Percentiles rank a stretch among this genome's conserved stretches.
These are phyloP conservation scores for Trididemnum clinides DNA, from an alignment of 23 tunicate genomes.

Conservation along the genomic window DNA sequence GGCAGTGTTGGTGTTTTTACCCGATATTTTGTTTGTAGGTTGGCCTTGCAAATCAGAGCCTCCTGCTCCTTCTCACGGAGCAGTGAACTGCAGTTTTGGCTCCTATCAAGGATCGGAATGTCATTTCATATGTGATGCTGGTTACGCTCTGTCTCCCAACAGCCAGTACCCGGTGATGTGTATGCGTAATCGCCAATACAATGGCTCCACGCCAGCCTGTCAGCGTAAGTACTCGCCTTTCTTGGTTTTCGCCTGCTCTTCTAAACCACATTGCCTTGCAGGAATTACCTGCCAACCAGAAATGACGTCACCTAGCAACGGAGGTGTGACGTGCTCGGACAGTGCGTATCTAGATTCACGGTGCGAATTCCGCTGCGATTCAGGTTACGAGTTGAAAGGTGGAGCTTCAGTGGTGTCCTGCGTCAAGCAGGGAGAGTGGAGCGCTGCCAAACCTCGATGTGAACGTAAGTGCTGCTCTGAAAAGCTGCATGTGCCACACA, in stretches of 20 bases:
- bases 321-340: conserved; percentile 43
- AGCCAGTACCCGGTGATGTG: conserved; percentile 41
- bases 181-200: conserved; percentile 61
- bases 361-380: conserved; percentile 65
- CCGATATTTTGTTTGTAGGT: too few species aligned
- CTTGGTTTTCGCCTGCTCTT: too few species aligned
- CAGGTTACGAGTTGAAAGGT: conserved; percentile 53
- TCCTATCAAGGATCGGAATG: conserved; percentile 66
- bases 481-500: too few species aligned
- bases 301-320: conserved; percentile 43
- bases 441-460: conserved; percentile 45
- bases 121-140: conserved; percentile 70
- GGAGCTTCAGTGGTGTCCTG: conserved; percentile 35
- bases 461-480: too few species aligned
- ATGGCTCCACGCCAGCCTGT: conserved; percentile 56
- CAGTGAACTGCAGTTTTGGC: conserved; percentile 53
- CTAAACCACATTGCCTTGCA: conserved; percentile 25
- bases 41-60: conserved; percentile 45
- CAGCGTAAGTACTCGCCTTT: conserved; percentile 54
- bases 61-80: conserved; percentile 39
- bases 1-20: too few species aligned
- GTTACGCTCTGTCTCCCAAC: conserved; percentile 43
- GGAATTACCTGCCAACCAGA: conserved; percentile 46
- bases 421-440: conserved; percentile 39
- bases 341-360: conserved; percentile 42